Percentiles rank a stretch among this genome's conserved stretches.
These are phyloP conservation scores for Silvanus unidentatus DNA, from an alignment of 2,888 invertebrate species.

Conservation along the genomic window DNA sequence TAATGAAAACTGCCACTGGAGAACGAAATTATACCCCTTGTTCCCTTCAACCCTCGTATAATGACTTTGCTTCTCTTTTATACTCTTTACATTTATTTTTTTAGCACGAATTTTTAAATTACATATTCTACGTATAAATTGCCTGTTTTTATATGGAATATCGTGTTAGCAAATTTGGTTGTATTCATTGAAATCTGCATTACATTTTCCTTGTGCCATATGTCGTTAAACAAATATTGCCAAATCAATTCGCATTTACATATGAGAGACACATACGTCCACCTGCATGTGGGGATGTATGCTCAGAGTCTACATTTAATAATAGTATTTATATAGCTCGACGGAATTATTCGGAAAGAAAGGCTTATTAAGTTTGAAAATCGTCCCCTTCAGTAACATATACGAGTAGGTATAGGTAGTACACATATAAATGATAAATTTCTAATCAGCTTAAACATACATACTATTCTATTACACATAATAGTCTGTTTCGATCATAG, in stretches of 20 bases:
- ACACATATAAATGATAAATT: background rate
- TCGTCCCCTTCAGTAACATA: background rate
- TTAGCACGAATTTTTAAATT: no score
- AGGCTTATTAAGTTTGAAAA: background rate
- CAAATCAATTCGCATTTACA: conserved; percentile 16
- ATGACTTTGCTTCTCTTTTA: no score
- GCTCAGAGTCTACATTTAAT: background rate
- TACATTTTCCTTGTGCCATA: conserved; percentile 14
- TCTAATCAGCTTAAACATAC: conserved; percentile 3
- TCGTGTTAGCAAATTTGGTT: no score
- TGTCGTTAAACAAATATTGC: conserved; percentile 15
- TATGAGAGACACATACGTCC: conserved; percentile 12
- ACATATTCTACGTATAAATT: no score
- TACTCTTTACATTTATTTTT: no score
- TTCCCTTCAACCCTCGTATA: no score
- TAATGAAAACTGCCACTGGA: conserved; percentile 18
- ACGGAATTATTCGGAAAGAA: background rate
- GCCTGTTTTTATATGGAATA: no score
- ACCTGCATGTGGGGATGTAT: conserved; percentile 3
- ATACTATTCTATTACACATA: no score
- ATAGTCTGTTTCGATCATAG: no score
- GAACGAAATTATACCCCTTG: background rate
- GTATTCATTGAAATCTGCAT: background rate
- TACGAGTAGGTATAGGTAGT: background rate
- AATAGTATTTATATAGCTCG: background rate